These are phyloP conservation scores for Ceryle rudis DNA, from an alignment of 2,797 vertebrate genomes.

Conservation along the genomic window DNA sequence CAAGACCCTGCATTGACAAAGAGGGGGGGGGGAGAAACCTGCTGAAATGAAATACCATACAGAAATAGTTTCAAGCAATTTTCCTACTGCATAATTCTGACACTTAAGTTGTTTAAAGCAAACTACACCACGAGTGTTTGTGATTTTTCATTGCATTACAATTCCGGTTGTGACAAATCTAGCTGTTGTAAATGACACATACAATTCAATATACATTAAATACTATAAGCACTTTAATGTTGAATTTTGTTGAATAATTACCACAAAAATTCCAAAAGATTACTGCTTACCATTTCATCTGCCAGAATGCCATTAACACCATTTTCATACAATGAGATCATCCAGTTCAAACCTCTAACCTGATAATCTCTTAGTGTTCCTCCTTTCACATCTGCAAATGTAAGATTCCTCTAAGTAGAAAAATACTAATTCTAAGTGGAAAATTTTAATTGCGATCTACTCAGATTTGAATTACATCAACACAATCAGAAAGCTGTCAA, in stretches of 20 bases:
- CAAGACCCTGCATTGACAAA: slow-evolving; percentile 82
- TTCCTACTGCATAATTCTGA: background rate
- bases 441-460: background rate
- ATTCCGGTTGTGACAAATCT: background rate
- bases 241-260: background rate
- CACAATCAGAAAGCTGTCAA: background rate
- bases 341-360: slow-evolving; percentile 90
- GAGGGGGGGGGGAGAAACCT: background rate
- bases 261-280: background rate
- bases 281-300: slow-evolving; percentile 88
- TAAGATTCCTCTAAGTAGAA: slow-evolving; percentile 53
- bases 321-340: slow-evolving; percentile 92
- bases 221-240: background rate
- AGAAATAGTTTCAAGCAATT: background rate
- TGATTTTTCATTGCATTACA: background rate
- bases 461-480: background rate
- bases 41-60: slow-evolving; percentile 13
- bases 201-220: background rate
- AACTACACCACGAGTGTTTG: background rate
- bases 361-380: slow-evolving; percentile 89
- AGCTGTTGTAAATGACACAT: background rate
- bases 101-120: background rate
- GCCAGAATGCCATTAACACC: slow-evolving; percentile 92
- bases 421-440: background rate
- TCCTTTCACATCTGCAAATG: slow-evolving; percentile 87